Evolutionary conservation across 2,797 vertebrate species (phyloP), one percentile per base, ranked within the genome.

Genomic region (Channa striata): DNA sequence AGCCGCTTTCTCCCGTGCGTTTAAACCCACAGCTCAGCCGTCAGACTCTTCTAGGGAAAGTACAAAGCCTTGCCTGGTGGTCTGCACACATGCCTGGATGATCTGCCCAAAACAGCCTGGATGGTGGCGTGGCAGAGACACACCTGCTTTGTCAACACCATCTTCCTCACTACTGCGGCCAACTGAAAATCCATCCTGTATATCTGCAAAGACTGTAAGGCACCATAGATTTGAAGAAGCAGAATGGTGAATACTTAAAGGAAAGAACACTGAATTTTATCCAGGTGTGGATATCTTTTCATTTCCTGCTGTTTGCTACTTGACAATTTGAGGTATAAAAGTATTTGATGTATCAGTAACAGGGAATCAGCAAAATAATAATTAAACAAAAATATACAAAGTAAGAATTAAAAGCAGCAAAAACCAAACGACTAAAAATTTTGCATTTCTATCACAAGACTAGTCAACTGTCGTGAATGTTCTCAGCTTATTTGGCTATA

Each of bases 1-100:
- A 62, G 71, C 63, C 77, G 72, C 74, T 76, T 81, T 75, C 62
- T 80, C 69, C 67, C 33, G 40, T 72, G 67, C 80, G 70, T 71
- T 77, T 67, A 62, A 78, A 88, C 68, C 80, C 16, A 0, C 62
- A 67, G 73, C 78, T 82, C 80, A 79, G 63, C 69, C 76, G 68
- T 63, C 64, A 80, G 76, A 65, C 77, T 85, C 79, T 57, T 85
- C 69, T 80, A 89, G 88, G 90, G 84, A 85, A 92, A 93, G 91
- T 92, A 91, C 93, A 92, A 93, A 92, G 89, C 84, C 91, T 87
- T 90, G 74, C 92, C 90, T 81, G 93, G 93, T 94, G 93, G 93
- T 94, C 93, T 85, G 77, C 72, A 78, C 86, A 86, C 80, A 89
- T 86, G 84, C 79, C 74, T 85, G 63, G 51, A 81, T 89, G 89